Evolutionary conservation across 2,888 invertebrate genomes (phyloP).

Genomic region (Drosophila austrosaltans): DNA sequence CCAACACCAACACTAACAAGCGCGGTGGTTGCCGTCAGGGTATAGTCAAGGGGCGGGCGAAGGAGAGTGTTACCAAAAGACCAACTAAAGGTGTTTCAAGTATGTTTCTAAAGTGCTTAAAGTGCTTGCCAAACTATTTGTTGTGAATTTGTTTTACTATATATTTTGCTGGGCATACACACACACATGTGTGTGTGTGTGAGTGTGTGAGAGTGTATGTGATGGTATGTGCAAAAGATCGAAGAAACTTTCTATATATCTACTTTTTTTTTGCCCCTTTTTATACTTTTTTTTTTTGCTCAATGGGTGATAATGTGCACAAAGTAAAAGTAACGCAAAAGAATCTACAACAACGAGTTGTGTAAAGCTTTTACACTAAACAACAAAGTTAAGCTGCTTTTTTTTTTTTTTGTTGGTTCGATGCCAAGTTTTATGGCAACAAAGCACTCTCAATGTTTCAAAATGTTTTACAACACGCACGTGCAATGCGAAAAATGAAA

Average conservation of each 20-base stretch:
- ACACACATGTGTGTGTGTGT: neutral
- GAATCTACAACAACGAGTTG: slow-evolving; percentile 42
- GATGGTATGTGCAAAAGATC: slow-evolving; percentile 43
- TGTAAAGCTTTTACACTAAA: slow-evolving; percentile 69
- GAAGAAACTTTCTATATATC: slow-evolving; percentile 61
- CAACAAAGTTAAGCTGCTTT: slow-evolving; percentile 70
- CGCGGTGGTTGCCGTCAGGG: neutral
- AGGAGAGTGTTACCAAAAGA: slow-evolving; percentile 50
- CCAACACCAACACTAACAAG: too few relatives aligned
- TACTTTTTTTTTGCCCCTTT: slow-evolving; percentile 24
- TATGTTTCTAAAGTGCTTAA: slow-evolving; percentile 66
- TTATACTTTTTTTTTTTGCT: slow-evolving; percentile 10
- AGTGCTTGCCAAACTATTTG: slow-evolving; percentile 68
- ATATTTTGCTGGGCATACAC: slow-evolving; percentile 34
- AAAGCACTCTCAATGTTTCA: slow-evolving; percentile 29
- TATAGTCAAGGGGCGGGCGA: neutral
- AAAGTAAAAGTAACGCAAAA: slow-evolving; percentile 64
- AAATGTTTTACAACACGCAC: slow-evolving; percentile 64
- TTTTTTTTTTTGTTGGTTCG: slow-evolving; percentile 44
- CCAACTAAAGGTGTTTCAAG: slow-evolving; percentile 67
- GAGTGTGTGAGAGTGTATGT: neutral
- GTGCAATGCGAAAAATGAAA: slow-evolving; percentile 58
- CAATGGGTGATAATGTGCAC: slow-evolving; percentile 68
- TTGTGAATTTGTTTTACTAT: slow-evolving; percentile 36
- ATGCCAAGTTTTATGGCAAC: slow-evolving; percentile 18